Evolutionary conservation across 2,797 vertebrate genomes (phyloP).

Genomic region (Myotis daubentonii): DNA sequence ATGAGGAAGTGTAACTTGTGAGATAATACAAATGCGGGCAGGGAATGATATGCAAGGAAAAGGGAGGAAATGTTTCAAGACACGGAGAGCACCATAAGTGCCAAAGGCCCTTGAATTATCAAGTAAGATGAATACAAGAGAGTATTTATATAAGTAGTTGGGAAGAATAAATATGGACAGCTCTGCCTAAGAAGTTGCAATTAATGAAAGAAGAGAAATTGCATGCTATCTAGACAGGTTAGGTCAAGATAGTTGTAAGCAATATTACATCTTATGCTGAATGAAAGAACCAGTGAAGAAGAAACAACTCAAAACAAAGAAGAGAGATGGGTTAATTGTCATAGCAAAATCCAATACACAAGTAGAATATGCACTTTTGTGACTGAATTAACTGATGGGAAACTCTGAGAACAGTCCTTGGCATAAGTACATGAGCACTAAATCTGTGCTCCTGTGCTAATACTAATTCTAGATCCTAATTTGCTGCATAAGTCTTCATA

Average conservation of each 20-base stretch:
- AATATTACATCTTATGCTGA: background rate
- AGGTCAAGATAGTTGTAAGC: background rate
- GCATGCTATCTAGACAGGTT: background rate
- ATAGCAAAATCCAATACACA: background rate
- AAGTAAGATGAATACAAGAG: background rate
- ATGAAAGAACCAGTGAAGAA: background rate
- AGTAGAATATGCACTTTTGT: background rate
- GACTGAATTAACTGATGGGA: background rate
- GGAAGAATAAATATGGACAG: background rate
- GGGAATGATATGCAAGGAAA: background rate
- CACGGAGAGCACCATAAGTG: background rate
- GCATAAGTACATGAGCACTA: background rate
- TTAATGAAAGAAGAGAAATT: background rate
- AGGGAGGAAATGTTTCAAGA: background rate
- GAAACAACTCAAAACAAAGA: background rate
- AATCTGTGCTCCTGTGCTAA: too few relatives aligned
- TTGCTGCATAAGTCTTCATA: background rate
- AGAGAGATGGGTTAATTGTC: background rate
- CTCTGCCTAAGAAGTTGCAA: background rate
- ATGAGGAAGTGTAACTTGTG: background rate
- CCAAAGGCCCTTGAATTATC: background rate
- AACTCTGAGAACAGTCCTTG: background rate
- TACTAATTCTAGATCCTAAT: background rate
- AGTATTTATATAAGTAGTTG: background rate
- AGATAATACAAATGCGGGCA: background rate